Conservation (phyloP, 1,140 invertebrate species). For the Drosophila arawakana region DNA sequence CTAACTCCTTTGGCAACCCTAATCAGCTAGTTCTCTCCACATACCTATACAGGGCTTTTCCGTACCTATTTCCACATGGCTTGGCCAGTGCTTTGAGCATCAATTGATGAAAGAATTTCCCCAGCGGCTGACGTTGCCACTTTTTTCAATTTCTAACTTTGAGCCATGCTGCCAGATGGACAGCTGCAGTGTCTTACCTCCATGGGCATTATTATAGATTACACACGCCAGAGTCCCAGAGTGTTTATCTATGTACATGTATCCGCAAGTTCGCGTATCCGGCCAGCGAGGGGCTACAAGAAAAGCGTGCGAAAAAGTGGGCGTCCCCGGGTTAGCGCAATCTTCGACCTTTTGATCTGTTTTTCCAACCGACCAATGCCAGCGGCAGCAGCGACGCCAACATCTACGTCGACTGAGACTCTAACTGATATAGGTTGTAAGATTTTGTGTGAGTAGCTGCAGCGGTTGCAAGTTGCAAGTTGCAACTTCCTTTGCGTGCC, state of each 20-base stretch:
- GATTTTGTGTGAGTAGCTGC: slow-evolving; percentile 32
- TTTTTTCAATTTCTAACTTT: slow-evolving; percentile 74
- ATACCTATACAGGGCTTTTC: too few relatives aligned
- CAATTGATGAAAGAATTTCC: slow-evolving; percentile 76
- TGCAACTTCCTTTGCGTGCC: slow-evolving; percentile 80
- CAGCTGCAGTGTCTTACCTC: slow-evolving; percentile 30
- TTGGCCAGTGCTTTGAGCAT: background rate
- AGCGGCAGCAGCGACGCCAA: slow-evolving; percentile 31
- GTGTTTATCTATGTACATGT: slow-evolving; percentile 62
- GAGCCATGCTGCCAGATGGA: background rate
- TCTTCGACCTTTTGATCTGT: slow-evolving; percentile 82
- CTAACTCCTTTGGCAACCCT: too few relatives aligned
- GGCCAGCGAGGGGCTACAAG: slow-evolving; percentile 54
- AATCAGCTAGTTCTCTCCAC: too few relatives aligned
- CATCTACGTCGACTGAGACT: slow-evolving; percentile 10
- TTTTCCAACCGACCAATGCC: slow-evolving; percentile 55
- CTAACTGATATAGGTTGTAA: slow-evolving; percentile 46
- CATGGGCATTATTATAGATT: slow-evolving; percentile 65
- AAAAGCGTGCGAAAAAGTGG: slow-evolving; percentile 80
- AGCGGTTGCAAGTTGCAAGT: slow-evolving; percentile 54
- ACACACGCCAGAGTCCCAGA: slow-evolving; percentile 24
- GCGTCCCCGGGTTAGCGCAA: slow-evolving; percentile 74
- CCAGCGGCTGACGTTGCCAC: slow-evolving; percentile 55
- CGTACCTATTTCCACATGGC: too few relatives aligned
- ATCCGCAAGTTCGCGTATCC: slow-evolving; percentile 53